Percentiles rank a stretch among this genome's conserved stretches.
phyloP scores from a whole-genome alignment of 2,113 vertebrate species.

The Saguinus midas region DNA sequence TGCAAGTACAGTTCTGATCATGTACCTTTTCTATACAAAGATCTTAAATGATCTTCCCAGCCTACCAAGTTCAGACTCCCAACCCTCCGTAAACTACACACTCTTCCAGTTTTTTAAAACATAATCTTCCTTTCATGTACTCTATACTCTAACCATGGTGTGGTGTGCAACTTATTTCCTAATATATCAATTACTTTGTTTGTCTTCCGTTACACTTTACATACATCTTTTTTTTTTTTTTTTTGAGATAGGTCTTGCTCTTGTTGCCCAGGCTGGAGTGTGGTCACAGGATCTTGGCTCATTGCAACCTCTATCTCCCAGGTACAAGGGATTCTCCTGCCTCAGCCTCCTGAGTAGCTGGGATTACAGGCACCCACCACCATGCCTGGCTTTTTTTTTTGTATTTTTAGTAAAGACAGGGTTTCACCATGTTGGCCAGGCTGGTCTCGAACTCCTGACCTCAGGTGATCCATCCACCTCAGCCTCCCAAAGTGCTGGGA shows the following conservation, averaged over 20 bases:
- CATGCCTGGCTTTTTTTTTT: too few species aligned
- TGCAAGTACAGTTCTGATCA: neutral
- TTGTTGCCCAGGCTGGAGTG: too few species aligned
- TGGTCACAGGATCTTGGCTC: too few species aligned
- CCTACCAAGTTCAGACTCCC: neutral
- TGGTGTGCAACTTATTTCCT: neutral
- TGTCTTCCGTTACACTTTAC: neutral
- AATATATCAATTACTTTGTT: neutral
- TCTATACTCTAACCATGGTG: neutral
- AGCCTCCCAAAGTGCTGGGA: too few species aligned
- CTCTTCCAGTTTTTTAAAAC: neutral
- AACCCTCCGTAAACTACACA: neutral
- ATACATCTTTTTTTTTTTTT: neutral
- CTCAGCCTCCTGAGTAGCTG: too few species aligned
- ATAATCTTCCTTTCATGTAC: neutral
- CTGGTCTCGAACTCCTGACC: too few species aligned
- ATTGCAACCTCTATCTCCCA: too few species aligned
- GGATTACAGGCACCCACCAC: too few species aligned
- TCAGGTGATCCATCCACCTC: too few species aligned
- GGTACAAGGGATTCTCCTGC: too few species aligned
- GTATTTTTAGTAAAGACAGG: too few species aligned
- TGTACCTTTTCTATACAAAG: neutral
- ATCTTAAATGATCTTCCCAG: neutral
- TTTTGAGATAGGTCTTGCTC: too few species aligned
- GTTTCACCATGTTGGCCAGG: neutral